Base-by-base conservation (phyloP, 2,888 invertebrate genomes). In the Leptopilina drosophilae region DNA sequence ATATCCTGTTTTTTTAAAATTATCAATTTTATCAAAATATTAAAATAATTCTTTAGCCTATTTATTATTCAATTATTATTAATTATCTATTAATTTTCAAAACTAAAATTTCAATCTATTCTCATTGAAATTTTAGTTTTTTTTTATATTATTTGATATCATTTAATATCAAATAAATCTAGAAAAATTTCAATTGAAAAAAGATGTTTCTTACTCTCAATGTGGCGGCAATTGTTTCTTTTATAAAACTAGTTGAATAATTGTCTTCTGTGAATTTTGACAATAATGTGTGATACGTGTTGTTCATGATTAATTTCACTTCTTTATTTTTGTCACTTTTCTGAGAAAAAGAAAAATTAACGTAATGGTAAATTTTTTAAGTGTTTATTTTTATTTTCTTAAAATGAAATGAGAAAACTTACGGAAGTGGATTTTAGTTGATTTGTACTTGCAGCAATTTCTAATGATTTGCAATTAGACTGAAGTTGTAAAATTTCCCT, bases 301-400 rank as follows among this genome's bases (percentile, higher is more conserved):
- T 84, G 53, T 89, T 89, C 89, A 90, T 90, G 64, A 90, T 88
- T n/a, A 80, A 84, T 80, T 90, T 90, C 8, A 90, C 86, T 79
- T 88, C 88, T 75, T 82, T 84, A 26, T 85, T 83, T 79, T 88
- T 89, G n/a, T 85, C 86, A n/a, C 84, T 85, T 14, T 79, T 79
- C 86, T 88, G 77, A 49, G 59, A 78, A 66, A 26, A 33, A 59
- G 20, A 77, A 64, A 66, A 26, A 33, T 46, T 20, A 77, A 64
- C 40, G 42, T 56, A 78, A 62, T 78, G 14, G 78, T 65, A 67
- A 66, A 20, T 20, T 49, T 5, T 11, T 12, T 20, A 20, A 11
- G 8, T 49, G 12, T 9, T 33, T 9, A 49, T 49, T 49, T 9
- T 8, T 49, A 49, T 49, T 49, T 11, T 20, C 20, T 46, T 26